Evolutionary conservation across 2,797 vertebrate genomes (phyloP), one percentile per base, ranked within the genome.

Genomic region (Acrossocheilus fasciatus): DNA sequence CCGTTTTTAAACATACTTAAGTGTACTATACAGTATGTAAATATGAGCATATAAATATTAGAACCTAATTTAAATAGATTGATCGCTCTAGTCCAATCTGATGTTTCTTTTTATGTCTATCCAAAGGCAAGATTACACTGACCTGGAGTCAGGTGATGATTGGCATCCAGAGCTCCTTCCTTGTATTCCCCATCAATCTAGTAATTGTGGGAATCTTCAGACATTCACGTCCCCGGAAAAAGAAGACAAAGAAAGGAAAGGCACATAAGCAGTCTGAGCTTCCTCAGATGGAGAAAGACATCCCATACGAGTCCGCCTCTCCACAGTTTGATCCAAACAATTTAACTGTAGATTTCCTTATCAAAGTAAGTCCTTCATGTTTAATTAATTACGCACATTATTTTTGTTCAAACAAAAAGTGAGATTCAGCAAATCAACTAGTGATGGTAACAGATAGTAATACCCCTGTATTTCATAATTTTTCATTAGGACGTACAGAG

Each of bases 81-180:
- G 17, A 47, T 26, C 10, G n/a, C 39, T 30, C n/a, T 11, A 30
- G 12, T 30, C 59, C 12, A 43, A 78, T n/a, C 76, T 2, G 6
- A 78, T 41, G 39, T 47, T 47, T 47, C 43, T 15, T 54, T 83
- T 83, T 47, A 1, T 11, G 36, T 83, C 17, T 41, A 68, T 85
- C 87, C 90, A 36, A 92, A 99, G 98, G 98, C 89, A 96, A 97
- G 87, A 97, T 98, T 0, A 96, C 98, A 91, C 98, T 99, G 91
- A 99, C 98, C 0, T 99, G 98, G 98, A 98, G 98, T 84, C 97
- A 99, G 89, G 98, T 98, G 86, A 96, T 97, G 95, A 98, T 98
- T 7, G 98, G 98, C 69, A 88, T 99, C 88, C 97, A 99, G 92
- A 99, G 98, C 93, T 99, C 98, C 15, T 91, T 99, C 89, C 96